Base-by-base conservation (phyloP, 2,888 invertebrate species). In the Alcis repandata region DNA sequence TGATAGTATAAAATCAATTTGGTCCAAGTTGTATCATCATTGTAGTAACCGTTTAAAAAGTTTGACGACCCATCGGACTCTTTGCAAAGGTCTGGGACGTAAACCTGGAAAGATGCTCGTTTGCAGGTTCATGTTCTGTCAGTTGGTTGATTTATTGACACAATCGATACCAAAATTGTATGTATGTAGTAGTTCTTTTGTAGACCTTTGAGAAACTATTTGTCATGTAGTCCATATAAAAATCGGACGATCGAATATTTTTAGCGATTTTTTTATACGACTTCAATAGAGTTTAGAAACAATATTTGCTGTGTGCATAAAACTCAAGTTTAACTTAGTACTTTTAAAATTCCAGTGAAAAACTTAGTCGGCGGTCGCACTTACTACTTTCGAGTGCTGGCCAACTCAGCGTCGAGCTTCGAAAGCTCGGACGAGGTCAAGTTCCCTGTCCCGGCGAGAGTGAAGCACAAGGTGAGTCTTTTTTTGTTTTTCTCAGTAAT, bases 381-480 rank as follows among this genome's bases (percentile, higher is more conserved):
- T 68, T 98, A 98, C 93, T 97, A 97, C 94, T 98, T 98, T 94
- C 95, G 98, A 84, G 97, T 98, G 81, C 94, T 97, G 87, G 98
- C 98, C 71, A 97, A 97, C 92, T 97, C 98, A 53, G 95, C 96
- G 79, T 97, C 96, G 80, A 97, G 96, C 88, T 97, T 96, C 92
- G 97, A 98, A 86, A 96, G 96, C 82, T 98, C 98, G 72, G 98
- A 98, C 72, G 96, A 97, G 91, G 96, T 98, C 80, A 97, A 97
- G 93, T 98, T 97, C 92, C 95, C 97, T 41, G 97, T 98, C 80
- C 98, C 98, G 75, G 97, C 97, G 72, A 95, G 98, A 70, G 98
- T 98, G 78, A 98, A 98, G 91, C 98, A 98, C 94, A 98, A 98
- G 95, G 51, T 51, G 17, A 19, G 7, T 10, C 17, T 11, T 8